Conservation (phyloP, 2,797 vertebrate genomes). For the Anolis apletophallus region DNA sequence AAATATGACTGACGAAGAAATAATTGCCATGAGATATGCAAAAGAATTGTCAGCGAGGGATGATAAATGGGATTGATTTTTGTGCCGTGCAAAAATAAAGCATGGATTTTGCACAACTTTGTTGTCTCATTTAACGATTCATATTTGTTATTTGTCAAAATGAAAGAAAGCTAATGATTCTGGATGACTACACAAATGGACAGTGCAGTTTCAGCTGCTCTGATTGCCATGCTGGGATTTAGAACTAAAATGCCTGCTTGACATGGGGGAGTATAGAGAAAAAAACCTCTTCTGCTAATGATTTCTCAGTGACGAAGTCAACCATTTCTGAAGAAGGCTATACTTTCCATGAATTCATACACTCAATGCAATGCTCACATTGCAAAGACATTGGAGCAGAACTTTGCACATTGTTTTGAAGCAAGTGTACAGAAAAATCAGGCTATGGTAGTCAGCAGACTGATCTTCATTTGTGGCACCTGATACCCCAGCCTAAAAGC, state of each 20-base stretch:
- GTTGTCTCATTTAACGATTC: constrained; percentile 32
- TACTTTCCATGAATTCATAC: neutral
- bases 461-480: neutral
- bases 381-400: neutral
- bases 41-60: constrained; percentile 1
- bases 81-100: constrained; percentile 22
- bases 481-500: no score
- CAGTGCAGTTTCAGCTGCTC: constrained; percentile 28
- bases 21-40: constrained; percentile 38
- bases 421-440: no score
- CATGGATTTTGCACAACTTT: neutral
- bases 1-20: constrained; percentile 42
- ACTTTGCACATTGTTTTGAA: neutral
- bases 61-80: constrained; percentile 38
- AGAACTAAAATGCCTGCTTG: constrained; percentile 27
- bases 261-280: constrained; percentile 10
- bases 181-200: constrained; percentile 1
- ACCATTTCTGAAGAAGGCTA: constrained; percentile 25
- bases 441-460: neutral
- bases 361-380: neutral
- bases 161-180: constrained; percentile 29
- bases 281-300: neutral
- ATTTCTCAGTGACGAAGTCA: neutral
- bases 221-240: constrained; percentile 31
- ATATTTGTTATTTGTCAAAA: constrained; percentile 31